Percentiles rank a stretch among this genome's conserved stretches.
These are phyloP conservation scores for Athene cunicularia DNA, from an alignment of 2,113 vertebrate genomes.

Conservation along the genomic window DNA sequence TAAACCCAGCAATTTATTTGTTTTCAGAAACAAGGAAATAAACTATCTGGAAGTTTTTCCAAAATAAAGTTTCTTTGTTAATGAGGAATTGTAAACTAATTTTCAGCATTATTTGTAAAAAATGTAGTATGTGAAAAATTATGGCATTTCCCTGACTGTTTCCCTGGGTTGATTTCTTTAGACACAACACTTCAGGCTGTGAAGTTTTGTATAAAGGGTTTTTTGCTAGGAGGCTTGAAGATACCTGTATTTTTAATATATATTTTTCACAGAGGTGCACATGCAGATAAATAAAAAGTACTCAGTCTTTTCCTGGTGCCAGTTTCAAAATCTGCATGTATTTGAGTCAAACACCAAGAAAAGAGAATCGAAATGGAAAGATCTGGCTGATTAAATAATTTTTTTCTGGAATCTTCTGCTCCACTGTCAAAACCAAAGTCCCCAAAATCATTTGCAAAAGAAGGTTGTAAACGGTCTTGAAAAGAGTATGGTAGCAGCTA, in stretches of 20 bases:
- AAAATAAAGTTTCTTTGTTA: neutral
- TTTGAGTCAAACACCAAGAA: neutral
- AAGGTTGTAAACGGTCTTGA: neutral
- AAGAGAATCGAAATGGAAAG: neutral
- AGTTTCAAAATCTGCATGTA: neutral
- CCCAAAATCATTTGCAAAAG: neutral
- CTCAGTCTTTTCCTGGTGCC: neutral
- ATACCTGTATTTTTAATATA: fast-evolving
- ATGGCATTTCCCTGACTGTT: neutral
- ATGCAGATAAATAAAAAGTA: neutral
- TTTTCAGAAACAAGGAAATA: neutral
- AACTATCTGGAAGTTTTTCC: neutral
- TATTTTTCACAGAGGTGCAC: neutral
- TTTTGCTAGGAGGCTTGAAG: neutral
- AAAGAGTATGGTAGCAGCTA: neutral
- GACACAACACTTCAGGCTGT: neutral
- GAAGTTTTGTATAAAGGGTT: neutral
- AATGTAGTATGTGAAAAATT: neutral
- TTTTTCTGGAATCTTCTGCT: neutral
- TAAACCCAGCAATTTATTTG: neutral
- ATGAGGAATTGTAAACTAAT: neutral
- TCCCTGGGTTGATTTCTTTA: neutral
- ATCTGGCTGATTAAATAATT: neutral
- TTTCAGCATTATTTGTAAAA: neutral
- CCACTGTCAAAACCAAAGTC: neutral